Base-by-base conservation (phyloP, 1,140 invertebrate genomes). In the Trichonephila clavipes region DNA sequence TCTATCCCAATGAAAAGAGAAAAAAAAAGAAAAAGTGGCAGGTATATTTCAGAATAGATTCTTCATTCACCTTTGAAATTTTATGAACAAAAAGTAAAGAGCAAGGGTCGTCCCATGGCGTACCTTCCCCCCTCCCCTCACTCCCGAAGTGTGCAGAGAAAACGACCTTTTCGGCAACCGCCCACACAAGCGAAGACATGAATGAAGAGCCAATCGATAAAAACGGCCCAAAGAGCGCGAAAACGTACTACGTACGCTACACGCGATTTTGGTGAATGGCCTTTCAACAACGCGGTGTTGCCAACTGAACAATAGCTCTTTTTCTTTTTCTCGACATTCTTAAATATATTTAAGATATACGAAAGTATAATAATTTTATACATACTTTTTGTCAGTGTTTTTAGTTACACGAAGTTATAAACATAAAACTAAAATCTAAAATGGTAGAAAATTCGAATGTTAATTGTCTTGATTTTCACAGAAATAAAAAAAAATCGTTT, bases 151-250 rank as follows among this genome's bases (percentile, higher is more conserved):
- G 72, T 92, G 81, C 81, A 51, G 90, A 85, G 58, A 92, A 92
- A 81, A 12, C 90, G 72, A 92, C 90, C 90, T 92, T 92, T 90
- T 85, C 77, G 40, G 90, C 51, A 82, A 21, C 81, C 90, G 51
- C 90, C 90, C 82, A 92, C 90, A 51, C 77, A 40, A 51, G 12
- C 12, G 12, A 64, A 69, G 19, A 16, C 16, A 92, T 92, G 90
- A 92, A 92, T 92, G 90, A 34, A 92, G n/a, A n/a, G 21, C 24
- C 28, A 61, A 92, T 92, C 90, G 40, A 92, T 92, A 90, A 28
- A 18, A 59, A 81, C 72, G 34, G 34, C 34, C 34, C n/a, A 44
- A 59, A 34, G 24, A 58, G 64, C 40, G 87, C 14, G 51, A 62
- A 51, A 81, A 59, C 69, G 77, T 90, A 51, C 34, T 69, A 83